phyloP scores from a whole-genome alignment of 2,797 vertebrate species.

The Sebastolobus altivelis region DNA sequence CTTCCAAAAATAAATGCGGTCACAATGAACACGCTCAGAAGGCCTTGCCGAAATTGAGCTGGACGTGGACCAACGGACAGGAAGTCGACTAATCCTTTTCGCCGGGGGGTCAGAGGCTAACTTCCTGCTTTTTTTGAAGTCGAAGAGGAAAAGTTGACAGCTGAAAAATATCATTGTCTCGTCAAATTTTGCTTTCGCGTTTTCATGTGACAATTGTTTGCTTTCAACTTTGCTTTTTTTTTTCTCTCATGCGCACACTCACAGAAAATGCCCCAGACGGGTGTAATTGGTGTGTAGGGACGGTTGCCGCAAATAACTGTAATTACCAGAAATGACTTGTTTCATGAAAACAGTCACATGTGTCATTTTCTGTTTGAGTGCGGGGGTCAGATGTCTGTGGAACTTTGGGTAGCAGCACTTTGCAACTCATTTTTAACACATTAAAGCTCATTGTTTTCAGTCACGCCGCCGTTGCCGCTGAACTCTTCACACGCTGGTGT shows the following conservation, averaged over 20 bases:
- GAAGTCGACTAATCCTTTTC: slow-evolving; percentile 57
- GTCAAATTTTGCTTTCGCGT: slow-evolving; percentile 24
- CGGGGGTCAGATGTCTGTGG: slow-evolving; percentile 75
- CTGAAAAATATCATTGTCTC: slow-evolving; percentile 56
- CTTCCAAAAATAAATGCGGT: slow-evolving; percentile 57
- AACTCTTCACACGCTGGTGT: slow-evolving; percentile 64
- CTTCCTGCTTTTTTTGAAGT: slow-evolving; percentile 40
- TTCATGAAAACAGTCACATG: slow-evolving; percentile 82
- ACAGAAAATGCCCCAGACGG: slow-evolving; percentile 76
- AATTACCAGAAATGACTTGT: slow-evolving; percentile 87
- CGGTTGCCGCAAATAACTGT: slow-evolving; percentile 85
- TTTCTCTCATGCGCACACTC: slow-evolving; percentile 22
- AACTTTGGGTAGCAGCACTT: slow-evolving; percentile 75
- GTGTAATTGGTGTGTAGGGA: slow-evolving; percentile 83
- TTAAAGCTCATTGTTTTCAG: slow-evolving; percentile 82
- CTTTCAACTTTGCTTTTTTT: slow-evolving; percentile 29
- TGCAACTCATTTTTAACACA: slow-evolving; percentile 73
- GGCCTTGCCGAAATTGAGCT: slow-evolving; percentile 45
- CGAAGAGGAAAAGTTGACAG: slow-evolving; percentile 25
- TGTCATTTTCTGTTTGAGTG: slow-evolving; percentile 81
- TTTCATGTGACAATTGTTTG: slow-evolving; percentile 62
- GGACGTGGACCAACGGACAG: slow-evolving; percentile 41
- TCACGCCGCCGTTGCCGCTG: slow-evolving; percentile 49
- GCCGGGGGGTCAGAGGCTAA: slow-evolving; percentile 46
- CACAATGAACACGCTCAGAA: slow-evolving; percentile 51